Evolutionary conservation across 2,888 invertebrate genomes (phyloP).

Genomic region (Halocaridina rubra): DNA sequence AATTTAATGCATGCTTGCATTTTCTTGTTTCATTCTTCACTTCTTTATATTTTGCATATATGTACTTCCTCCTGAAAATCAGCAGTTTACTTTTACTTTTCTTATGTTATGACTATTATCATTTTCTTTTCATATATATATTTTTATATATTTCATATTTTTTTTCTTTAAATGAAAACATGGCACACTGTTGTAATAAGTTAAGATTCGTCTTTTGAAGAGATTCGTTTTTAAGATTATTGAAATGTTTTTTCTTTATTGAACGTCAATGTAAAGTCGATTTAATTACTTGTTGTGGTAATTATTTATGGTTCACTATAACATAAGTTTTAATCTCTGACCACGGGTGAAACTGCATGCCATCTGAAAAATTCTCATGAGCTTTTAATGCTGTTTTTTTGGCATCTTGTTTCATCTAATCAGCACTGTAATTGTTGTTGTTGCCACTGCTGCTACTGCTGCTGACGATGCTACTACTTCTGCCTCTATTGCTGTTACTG

Average conservation of each 20-base stretch:
- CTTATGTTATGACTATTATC: too few species aligned
- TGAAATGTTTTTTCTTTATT: neutral
- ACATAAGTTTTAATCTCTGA: constrained; percentile 51
- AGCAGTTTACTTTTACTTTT: too few species aligned
- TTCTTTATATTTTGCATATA: too few species aligned
- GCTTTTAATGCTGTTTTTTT: neutral
- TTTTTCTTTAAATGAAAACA: neutral
- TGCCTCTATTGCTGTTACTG: constrained; percentile 16
- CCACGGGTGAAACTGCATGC: constrained; percentile 56
- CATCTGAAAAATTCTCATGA: neutral
- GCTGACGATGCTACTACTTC: neutral
- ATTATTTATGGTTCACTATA: neutral
- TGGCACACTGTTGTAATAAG: neutral
- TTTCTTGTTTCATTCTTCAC: too few species aligned
- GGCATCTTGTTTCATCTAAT: neutral
- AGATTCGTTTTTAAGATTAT: neutral
- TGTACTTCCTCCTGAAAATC: too few species aligned
- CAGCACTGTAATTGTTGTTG: neutral
- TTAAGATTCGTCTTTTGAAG: neutral
- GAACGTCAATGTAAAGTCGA: neutral
- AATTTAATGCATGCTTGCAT: too few species aligned
- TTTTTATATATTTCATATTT: neutral
- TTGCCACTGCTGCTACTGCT: neutral
- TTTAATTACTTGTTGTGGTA: neutral
- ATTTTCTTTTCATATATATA: too few species aligned